A percentile compares a stretch with the other conserved stretches of the same genome.
These are phyloP conservation scores for Liopterus haemorrhoidalis DNA, from an alignment of 2,888 invertebrate genomes.

Conservation along the genomic window DNA sequence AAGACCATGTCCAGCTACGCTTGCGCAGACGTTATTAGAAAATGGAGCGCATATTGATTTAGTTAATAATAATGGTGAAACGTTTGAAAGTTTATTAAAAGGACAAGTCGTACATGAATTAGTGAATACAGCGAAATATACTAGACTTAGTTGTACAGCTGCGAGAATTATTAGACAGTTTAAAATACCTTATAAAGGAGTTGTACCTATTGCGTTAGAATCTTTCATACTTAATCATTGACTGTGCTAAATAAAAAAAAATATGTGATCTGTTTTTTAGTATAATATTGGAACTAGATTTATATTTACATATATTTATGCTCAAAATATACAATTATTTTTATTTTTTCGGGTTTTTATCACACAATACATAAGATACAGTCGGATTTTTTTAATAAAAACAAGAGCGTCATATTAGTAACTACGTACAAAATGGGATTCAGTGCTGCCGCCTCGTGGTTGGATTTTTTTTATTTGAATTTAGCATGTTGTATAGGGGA, in stretches of 20 bases:
- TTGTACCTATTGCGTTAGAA: constrained; percentile 70
- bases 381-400: too few relatives aligned
- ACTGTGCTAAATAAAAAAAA: constrained; percentile 23
- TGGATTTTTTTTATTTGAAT: too few relatives aligned
- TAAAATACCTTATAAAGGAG: constrained; percentile 59
- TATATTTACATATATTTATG: too few relatives aligned
- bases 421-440: too few relatives aligned
- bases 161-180: constrained; percentile 73
- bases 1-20: constrained; percentile 61
- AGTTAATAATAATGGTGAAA: constrained; percentile 69
- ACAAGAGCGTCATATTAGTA: too few relatives aligned
- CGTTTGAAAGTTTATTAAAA: constrained; percentile 63
- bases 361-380: too few relatives aligned
- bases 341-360: too few relatives aligned
- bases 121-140: constrained; percentile 71
- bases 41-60: constrained; percentile 83
- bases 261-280: neutral
- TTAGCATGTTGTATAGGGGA: too few relatives aligned
- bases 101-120: constrained; percentile 59
- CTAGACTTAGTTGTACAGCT: constrained; percentile 78
- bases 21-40: constrained; percentile 66
- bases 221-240: constrained; percentile 58
- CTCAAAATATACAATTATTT: too few relatives aligned
- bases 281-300: too few relatives aligned
- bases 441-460: too few relatives aligned